Conservation (phyloP, 2,888 invertebrate genomes). For the Hypena proboscidalis region DNA sequence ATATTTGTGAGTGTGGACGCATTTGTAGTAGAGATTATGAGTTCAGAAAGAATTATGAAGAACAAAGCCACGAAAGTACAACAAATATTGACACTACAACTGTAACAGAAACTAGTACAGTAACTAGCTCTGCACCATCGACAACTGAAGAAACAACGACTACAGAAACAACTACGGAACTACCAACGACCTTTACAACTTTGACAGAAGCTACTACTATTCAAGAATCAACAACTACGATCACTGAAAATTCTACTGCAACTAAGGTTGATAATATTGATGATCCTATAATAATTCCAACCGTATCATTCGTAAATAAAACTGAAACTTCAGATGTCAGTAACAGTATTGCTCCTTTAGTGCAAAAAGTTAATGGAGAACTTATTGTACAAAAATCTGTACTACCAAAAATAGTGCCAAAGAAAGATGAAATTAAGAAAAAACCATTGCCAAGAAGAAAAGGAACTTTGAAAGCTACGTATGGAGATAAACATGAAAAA, state of each 20-base stretch:
- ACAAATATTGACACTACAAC: constrained; percentile 25
- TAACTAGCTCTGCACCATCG: constrained; percentile 14
- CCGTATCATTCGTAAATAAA: constrained; percentile 53
- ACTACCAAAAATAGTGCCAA: constrained; percentile 49
- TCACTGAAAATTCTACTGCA: constrained; percentile 15
- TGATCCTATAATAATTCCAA: constrained; percentile 68
- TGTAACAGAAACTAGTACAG: constrained; percentile 17
- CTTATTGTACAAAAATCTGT: constrained; percentile 66
- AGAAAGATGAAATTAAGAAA: constrained; percentile 69
- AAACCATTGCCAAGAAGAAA: constrained; percentile 74
- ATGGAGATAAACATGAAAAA: constrained; percentile 78
- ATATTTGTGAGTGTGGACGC: constrained; percentile 83
- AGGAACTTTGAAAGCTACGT: constrained; percentile 80
- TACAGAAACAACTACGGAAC: constrained; percentile 13
- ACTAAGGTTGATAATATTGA: constrained; percentile 34
- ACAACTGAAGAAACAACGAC: constrained; percentile 13
- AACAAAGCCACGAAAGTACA: constrained; percentile 26
- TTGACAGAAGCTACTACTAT: constrained; percentile 12
- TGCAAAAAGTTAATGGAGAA: constrained; percentile 61
- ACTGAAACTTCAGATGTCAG: constrained; percentile 52
- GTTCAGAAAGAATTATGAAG: constrained; percentile 61
- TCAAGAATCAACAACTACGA: constrained; percentile 18
- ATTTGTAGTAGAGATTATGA: constrained; percentile 78
- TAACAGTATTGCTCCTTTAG: constrained; percentile 62
- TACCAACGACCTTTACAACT: constrained; percentile 9